phyloP scores from a whole-genome alignment of 1,140 invertebrate species.

The Aphelenchoides avenae region DNA sequence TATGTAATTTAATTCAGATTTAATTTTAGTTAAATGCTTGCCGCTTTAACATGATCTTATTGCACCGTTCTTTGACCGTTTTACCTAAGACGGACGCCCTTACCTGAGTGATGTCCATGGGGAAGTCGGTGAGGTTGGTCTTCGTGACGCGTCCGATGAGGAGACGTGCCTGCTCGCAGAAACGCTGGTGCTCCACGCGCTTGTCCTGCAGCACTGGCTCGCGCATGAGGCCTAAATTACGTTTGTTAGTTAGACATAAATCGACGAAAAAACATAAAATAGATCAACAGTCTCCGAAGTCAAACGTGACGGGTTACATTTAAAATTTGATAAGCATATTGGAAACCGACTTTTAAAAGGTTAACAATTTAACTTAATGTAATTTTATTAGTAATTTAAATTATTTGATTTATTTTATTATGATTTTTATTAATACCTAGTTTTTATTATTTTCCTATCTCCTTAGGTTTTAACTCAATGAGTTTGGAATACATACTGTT shows the following conservation, averaged over 20 bases:
- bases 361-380: neutral
- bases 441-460: neutral
- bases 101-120: conserved; percentile 46
- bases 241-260: neutral
- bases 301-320: too few species aligned
- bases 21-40: too few species aligned
- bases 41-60: too few species aligned
- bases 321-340: too few species aligned
- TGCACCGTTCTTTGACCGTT: too few species aligned
- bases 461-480: conserved; percentile 23
- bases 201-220: conserved; percentile 93
- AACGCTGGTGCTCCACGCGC: conserved; percentile 84
- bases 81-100: too few species aligned
- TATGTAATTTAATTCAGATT: too few species aligned
- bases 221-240: conserved; percentile 75
- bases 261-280: neutral
- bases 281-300: too few species aligned
- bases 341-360: too few species aligned
- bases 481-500: conserved; percentile 73
- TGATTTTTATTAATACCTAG: conserved; percentile 12
- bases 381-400: neutral
- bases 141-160: conserved; percentile 84
- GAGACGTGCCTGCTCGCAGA: conserved; percentile 88
- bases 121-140: conserved; percentile 68
- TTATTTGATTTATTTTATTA: conserved; percentile 1